These are phyloP conservation scores for Scaptomyza hsui DNA, from an alignment of 1,140 invertebrate genomes.

Conservation along the genomic window DNA sequence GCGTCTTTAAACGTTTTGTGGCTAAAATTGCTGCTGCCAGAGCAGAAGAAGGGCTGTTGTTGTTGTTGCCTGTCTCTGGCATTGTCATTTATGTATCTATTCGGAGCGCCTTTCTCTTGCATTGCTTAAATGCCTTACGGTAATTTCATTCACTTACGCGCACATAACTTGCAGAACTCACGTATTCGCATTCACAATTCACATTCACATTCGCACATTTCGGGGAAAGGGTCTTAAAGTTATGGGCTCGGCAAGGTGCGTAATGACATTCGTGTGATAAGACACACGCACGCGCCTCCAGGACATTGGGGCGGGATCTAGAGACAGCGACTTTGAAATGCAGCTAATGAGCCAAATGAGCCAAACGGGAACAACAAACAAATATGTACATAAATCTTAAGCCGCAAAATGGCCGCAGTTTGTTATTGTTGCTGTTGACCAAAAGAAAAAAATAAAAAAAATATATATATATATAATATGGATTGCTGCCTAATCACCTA, in stretches of 20 bases:
- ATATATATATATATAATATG: conserved; percentile 46
- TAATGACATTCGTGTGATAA: conserved; percentile 80
- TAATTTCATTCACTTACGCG: conserved; percentile 83
- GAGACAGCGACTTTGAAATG: conserved; percentile 49
- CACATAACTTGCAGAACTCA: conserved; percentile 83
- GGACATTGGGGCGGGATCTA: conserved; percentile 27
- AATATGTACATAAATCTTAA: conserved; percentile 79
- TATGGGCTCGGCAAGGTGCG: conserved; percentile 59
- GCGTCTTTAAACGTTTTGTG: conserved; percentile 80
- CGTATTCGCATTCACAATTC: conserved; percentile 74
- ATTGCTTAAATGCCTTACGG: conserved; percentile 82
- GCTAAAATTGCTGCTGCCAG: conserved; percentile 34
- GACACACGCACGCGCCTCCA: conserved; percentile 73
- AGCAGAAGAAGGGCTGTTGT: background rate
- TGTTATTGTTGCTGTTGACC: conserved; percentile 37
- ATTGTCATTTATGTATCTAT: conserved; percentile 83
- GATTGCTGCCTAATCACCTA: conserved; percentile 78
- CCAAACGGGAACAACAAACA: conserved; percentile 53
- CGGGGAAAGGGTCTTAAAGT: conserved; percentile 19
- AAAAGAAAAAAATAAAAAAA: conserved; percentile 35
- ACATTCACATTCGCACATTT: conserved; percentile 40
- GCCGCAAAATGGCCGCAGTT: conserved; percentile 49
- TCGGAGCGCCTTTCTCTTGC: conserved; percentile 62
- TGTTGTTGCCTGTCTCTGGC: conserved; percentile 31
- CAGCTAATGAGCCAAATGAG: conserved; percentile 69